Conservation (phyloP, 2,113 vertebrate species). For the Melanerpes aurifrons region DNA sequence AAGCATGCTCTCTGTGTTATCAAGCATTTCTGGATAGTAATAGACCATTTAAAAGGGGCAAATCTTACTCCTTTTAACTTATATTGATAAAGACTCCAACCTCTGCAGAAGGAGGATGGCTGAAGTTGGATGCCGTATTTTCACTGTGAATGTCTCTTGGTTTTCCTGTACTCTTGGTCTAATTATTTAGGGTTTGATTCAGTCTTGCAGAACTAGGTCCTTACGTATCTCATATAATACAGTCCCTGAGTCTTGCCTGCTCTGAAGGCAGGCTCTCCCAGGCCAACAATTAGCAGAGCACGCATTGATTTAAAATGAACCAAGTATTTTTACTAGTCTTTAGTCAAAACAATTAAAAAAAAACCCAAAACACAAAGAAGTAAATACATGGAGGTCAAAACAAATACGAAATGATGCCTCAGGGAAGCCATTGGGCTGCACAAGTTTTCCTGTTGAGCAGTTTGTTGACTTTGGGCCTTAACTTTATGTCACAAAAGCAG, state of each 20-base stretch:
- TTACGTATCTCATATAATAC: background rate
- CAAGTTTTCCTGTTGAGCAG: background rate
- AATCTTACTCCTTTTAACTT: background rate
- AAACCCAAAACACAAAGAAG: background rate
- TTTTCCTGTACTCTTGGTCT: background rate
- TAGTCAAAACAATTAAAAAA: background rate
- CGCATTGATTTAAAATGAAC: background rate
- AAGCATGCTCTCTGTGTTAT: background rate
- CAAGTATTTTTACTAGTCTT: background rate
- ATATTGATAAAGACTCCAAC: background rate
- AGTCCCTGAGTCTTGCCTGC: background rate
- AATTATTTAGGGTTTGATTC: background rate
- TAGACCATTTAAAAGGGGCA: background rate
- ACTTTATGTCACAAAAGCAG: background rate
- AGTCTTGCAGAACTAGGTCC: background rate
- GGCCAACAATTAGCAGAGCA: background rate
- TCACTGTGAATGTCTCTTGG: background rate
- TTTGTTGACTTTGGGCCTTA: background rate
- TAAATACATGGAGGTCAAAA: background rate
- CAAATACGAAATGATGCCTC: background rate
- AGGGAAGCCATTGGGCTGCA: background rate
- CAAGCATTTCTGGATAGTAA: background rate
- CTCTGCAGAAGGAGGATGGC: background rate
- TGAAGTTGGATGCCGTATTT: background rate
- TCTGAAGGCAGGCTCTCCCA: background rate